phyloP scores from a whole-genome alignment of 2,888 invertebrate species.

The Abrostola triplasia region DNA sequence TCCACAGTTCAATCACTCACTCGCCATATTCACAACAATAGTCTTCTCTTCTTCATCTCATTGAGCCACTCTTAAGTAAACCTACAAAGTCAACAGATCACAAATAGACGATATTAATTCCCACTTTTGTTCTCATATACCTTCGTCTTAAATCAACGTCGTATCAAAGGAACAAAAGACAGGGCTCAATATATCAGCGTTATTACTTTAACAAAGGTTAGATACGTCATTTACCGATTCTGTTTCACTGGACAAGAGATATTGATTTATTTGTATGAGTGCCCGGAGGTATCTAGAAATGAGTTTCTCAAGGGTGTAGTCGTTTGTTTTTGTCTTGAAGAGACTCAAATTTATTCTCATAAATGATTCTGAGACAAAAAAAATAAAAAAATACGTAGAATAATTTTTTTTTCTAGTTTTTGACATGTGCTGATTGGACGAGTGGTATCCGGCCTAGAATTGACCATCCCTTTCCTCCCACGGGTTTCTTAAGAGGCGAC shows the following conservation, averaged over 20 bases:
- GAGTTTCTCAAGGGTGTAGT: conserved; percentile 13
- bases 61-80: background rate
- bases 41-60: too few relatives aligned
- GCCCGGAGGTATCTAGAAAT: conserved; percentile 37
- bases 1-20: too few relatives aligned
- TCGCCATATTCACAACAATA: too few relatives aligned
- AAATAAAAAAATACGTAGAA: too few relatives aligned
- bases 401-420: too few relatives aligned
- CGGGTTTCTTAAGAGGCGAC: too few relatives aligned
- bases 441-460: too few relatives aligned
- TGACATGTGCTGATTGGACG: too few relatives aligned
- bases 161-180: conserved; percentile 37
- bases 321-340: conserved; percentile 26
- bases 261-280: conserved; percentile 55
- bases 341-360: too few relatives aligned
- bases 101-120: background rate
- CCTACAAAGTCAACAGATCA: background rate
- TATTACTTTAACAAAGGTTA: conserved; percentile 57
- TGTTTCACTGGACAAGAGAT: conserved; percentile 51
- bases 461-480: too few relatives aligned
- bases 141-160: conserved; percentile 37
- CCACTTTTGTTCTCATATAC: conserved; percentile 14
- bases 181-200: conserved; percentile 51
- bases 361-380: too few relatives aligned
- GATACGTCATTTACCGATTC: conserved; percentile 56